These are phyloP conservation scores for Epizoanthus stellaris DNA, from an alignment of 92 coral and sea anemone genomes.

Conservation along the genomic window DNA sequence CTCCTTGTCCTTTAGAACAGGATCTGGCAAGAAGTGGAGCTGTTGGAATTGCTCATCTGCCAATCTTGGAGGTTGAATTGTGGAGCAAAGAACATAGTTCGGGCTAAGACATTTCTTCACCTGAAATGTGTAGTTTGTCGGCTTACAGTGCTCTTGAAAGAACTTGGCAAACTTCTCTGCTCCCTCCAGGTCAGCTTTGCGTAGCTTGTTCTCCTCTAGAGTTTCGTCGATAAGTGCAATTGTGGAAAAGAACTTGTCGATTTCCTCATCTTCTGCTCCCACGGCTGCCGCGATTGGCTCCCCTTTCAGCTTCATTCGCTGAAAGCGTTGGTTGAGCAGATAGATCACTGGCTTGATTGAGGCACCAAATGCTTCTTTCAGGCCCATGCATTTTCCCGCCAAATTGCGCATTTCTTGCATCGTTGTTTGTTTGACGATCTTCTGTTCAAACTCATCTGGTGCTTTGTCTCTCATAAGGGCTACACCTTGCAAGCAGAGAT, in stretches of 20 bases:
- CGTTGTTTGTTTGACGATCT: neutral
- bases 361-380: neutral
- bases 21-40: too few relatives aligned
- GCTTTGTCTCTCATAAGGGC: neutral
- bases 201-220: neutral
- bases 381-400: neutral
- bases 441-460: too few relatives aligned
- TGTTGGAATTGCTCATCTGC: too few relatives aligned
- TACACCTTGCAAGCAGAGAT: neutral
- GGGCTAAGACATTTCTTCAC: too few relatives aligned
- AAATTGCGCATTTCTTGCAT: neutral
- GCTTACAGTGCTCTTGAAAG: too few relatives aligned
- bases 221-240: neutral
- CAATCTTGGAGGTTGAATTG: too few relatives aligned
- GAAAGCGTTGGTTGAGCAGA: neutral
- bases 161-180: neutral
- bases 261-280: neutral
- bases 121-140: too few relatives aligned
- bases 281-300: neutral
- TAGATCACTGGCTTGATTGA: neutral
- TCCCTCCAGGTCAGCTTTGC: neutral
- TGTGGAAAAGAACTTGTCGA: neutral
- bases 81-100: too few relatives aligned
- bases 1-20: too few relatives aligned
- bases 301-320: neutral